These are phyloP conservation scores for Aptenodytes forsteri DNA, from an alignment of 2,113 vertebrate genomes.

Conservation along the genomic window DNA sequence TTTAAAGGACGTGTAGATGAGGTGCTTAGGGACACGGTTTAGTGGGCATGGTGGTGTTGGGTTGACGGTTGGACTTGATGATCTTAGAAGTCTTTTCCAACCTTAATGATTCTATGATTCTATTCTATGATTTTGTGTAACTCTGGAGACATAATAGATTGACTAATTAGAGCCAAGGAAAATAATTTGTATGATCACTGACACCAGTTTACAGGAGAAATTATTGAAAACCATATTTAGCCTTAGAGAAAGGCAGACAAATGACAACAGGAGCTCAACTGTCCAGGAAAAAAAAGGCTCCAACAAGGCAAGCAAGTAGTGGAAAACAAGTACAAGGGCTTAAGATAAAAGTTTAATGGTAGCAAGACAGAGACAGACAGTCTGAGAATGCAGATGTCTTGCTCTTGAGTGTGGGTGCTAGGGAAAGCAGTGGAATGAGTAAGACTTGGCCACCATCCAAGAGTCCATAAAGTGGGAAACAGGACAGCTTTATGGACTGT, in stretches of 20 bases:
- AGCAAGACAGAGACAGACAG: not conserved
- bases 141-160: not conserved
- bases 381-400: not conserved
- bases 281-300: not conserved
- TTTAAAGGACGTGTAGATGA: too few relatives aligned
- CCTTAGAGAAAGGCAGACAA: not conserved
- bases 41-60: too few relatives aligned
- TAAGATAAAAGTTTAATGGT: not conserved
- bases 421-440: not conserved
- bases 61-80: too few relatives aligned
- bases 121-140: not conserved
- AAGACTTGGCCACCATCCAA: not conserved
- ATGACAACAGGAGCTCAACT: not conserved
- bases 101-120: too few relatives aligned
- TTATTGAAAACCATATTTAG: not conserved
- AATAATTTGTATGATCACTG: not conserved
- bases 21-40: too few relatives aligned
- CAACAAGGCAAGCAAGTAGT: not conserved
- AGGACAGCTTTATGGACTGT: not conserved
- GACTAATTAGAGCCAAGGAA: not conserved
- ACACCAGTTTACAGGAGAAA: not conserved
- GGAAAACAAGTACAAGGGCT: not conserved
- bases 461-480: not conserved
- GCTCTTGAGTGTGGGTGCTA: not conserved
- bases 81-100: too few relatives aligned